Evolutionary conservation across 2,113 vertebrate species (phyloP), one percentile per base, ranked within the genome.

Genomic region (Cebus imitator): DNA sequence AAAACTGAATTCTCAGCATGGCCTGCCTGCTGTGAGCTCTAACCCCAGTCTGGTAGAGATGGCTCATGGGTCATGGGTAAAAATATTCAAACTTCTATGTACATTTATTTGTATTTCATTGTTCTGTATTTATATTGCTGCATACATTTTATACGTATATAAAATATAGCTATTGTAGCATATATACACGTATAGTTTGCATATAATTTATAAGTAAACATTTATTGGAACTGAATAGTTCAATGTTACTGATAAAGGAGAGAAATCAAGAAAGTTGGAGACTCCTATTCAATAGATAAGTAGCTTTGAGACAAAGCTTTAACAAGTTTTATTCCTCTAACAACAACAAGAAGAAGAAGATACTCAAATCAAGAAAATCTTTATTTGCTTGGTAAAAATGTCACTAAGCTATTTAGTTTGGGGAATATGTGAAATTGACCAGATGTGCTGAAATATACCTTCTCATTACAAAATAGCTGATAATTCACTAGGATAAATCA

Each of bases 371-470:
- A 91, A 64, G 75, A 84, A 80, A 48, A 90, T 50, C 12, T 13
- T 78, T 45, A 79, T 84, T 76, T 80, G 21, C 43, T 76, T 90
- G 35, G 55, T 89, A 80, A 85, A 96, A 87, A 87, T 64, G 68
- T 76, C 84, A 85, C 37, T 72, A 18, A 84, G 6, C 72, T 83
- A 84, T 95, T 96, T 95, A 50, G 21, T 70, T 90, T 78, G 81
- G 37, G 35, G 50, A 78, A 82, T 85, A 93, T 84, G 21, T 90
- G 23, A 95, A 97, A 90, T 43, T 96, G 76, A 73, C 87, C 92
- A 92, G 55, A 95, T 96, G 64, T 92, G 40, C 48, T 66, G 30
- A 91, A 91, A 58, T 92, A 80, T 52, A 89, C 84, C 96, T 96
- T 88, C 30, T 55, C 78, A 23, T 82, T 27, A 85, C 80, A 90